Evolutionary conservation across 1,140 invertebrate genomes (phyloP), one percentile per base, ranked within the genome.

Genomic region (Tetragonula clypearis): DNA sequence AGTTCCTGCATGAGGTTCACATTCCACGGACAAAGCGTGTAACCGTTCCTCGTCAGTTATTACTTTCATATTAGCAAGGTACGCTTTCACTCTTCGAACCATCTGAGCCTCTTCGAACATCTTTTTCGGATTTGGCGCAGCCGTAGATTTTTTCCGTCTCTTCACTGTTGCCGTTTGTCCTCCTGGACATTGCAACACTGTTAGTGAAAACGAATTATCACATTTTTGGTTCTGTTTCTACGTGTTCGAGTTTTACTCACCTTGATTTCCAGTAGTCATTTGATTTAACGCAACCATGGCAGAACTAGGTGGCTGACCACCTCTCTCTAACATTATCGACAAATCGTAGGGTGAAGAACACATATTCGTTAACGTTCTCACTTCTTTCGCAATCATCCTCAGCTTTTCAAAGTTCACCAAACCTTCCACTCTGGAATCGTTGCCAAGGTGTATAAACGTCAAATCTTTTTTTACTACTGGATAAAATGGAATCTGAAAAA

Each of bases 81-180:
- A 99, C 1, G 99, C 98, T 94, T 99, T 99, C 0, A 99, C 99
- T 72, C 98, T 95, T 14, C 99, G 96, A 26, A 99, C 98, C 99
- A 99, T 99, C 95, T 99, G 98, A 49, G 98, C 98, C 96, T 99
- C 99, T 95, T 99, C 99, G 94, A 99, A 99, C 98, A 99, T 99
- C 94, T 99, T 99, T 95, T 99, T 99, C 65, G 98, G 97, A 95
- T 99, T 99, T 1, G 98, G 98, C 1, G 98, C 97, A 14, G 98
- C 97, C 2, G 98, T 97, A 0, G 98, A 98, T 92, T 99, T 99
- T 93, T 99, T 98, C 74, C 98, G 96, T 90, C 98, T 95, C 92
- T 99, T 99, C 5, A 99, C 98, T 0, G 98, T 99, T 2, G 98
- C 97, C 4, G 94, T 95, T 87, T 95, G 94, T 68, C 94, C 94